These are phyloP conservation scores for Nyctalus aviator DNA, from an alignment of 2,797 vertebrate species.

Conservation along the genomic window DNA sequence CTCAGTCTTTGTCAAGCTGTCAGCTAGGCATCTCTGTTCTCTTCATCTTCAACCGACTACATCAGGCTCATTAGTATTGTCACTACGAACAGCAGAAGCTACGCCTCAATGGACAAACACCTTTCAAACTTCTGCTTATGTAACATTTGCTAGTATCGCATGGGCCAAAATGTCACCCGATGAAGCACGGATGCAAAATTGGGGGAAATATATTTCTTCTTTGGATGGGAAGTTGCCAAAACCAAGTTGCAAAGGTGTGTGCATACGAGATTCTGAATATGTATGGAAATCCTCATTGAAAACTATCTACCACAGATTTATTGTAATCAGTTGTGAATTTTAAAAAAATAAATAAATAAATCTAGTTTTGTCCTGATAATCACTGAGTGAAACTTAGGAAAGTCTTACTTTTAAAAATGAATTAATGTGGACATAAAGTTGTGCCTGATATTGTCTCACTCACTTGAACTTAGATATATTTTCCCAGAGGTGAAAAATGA, in stretches of 20 bases:
- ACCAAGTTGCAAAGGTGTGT: not conserved
- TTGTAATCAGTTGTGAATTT: not conserved
- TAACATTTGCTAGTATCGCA: not conserved
- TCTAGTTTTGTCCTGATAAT: conserved; percentile 9
- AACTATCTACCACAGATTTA: not conserved
- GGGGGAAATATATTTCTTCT: not conserved
- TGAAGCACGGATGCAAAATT: not conserved
- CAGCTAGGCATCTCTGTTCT: not conserved
- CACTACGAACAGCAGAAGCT: not conserved
- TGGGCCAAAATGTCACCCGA: not conserved
- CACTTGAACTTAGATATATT: not conserved
- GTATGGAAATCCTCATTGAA: not conserved
- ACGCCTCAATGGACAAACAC: not conserved
- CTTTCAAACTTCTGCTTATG: not conserved
- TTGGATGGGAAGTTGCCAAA: not conserved
- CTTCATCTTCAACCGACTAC: not conserved
- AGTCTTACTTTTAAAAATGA: not conserved
- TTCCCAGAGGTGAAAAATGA: not conserved
- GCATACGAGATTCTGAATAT: not conserved
- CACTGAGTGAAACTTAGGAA: not conserved
- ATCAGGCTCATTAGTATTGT: not conserved
- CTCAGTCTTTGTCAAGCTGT: not conserved
- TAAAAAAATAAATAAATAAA: not conserved
- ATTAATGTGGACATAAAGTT: not conserved
- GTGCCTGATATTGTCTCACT: not conserved